phyloP scores from a whole-genome alignment of 2,888 invertebrate genomes.

The Agrochola lychnidis region DNA sequence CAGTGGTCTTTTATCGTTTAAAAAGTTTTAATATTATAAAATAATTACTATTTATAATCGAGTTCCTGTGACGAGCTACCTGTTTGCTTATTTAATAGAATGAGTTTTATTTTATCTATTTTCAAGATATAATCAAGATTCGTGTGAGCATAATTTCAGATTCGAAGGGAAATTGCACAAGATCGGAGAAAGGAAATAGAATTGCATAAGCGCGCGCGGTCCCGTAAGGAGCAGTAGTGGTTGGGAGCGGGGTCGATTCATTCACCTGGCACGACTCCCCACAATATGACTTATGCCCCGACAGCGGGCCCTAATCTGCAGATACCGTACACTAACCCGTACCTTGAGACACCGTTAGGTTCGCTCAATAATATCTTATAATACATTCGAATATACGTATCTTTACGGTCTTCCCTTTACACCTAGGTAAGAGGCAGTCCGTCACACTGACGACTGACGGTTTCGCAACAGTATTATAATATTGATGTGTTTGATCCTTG shows the following conservation, averaged over 20 bases:
- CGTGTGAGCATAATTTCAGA: neutral
- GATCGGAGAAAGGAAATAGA: slow-evolving; percentile 37
- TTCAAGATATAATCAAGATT: slow-evolving; percentile 11
- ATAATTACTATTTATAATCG: slow-evolving; percentile 10
- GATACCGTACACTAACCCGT: slow-evolving; percentile 73
- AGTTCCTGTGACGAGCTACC: slow-evolving; percentile 1
- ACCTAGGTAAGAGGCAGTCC: slow-evolving; percentile 17
- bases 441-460: slow-evolving; percentile 1
- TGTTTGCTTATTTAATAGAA: neutral
- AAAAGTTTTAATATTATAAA: slow-evolving; percentile 9
- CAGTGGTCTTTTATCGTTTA: slow-evolving; percentile 13
- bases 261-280: slow-evolving; percentile 71
- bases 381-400: slow-evolving; percentile 45
- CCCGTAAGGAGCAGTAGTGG: slow-evolving; percentile 55
- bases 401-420: slow-evolving; percentile 26
- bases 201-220: slow-evolving; percentile 41
- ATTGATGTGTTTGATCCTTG: slow-evolving; percentile 21
- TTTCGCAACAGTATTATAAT: slow-evolving; percentile 35
- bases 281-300: slow-evolving; percentile 70
- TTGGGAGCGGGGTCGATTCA: slow-evolving; percentile 70
- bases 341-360: slow-evolving; percentile 74
- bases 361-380: slow-evolving; percentile 49
- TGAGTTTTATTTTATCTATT: neutral
- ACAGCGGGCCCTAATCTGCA: slow-evolving; percentile 68
- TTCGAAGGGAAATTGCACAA: slow-evolving; percentile 9